These are phyloP conservation scores for Barnardius zonarius DNA, from an alignment of 2,113 vertebrate genomes.

Conservation along the genomic window DNA sequence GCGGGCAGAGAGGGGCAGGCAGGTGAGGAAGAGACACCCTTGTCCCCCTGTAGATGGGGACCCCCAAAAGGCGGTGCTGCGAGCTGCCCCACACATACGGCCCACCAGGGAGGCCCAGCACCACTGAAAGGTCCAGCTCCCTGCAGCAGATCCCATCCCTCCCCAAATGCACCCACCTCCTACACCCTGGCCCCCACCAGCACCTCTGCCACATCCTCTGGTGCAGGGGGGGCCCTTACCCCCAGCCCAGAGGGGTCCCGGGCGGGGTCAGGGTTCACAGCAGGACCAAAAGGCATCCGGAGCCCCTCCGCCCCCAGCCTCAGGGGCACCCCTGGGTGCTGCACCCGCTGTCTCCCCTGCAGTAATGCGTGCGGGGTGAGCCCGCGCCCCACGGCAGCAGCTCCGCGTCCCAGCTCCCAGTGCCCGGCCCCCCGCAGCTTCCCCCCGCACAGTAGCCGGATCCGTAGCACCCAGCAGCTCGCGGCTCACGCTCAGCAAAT, in stretches of 20 bases:
- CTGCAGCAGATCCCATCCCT: rapidly evolving
- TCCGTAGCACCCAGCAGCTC: neutral
- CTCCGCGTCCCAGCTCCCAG: neutral
- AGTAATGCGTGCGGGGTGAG: neutral
- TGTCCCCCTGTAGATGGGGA: rapidly evolving
- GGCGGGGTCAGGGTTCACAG: neutral
- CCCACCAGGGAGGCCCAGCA: neutral
- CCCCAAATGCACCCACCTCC: neutral
- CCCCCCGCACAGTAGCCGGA: neutral
- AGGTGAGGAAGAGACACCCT: neutral
- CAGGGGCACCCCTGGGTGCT: neutral
- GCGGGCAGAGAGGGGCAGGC: neutral
- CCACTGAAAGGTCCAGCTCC: neutral
- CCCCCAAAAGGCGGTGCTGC: rapidly evolving
- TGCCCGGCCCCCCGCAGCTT: neutral
- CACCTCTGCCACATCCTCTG: neutral
- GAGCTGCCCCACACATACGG: rapidly evolving
- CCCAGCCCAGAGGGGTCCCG: neutral
- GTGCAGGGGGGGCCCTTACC: neutral
- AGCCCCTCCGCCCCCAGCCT: rapidly evolving
- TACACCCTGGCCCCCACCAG: neutral
- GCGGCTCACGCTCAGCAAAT: constrained; percentile 37
- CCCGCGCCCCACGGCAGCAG: neutral
- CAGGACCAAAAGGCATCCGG: neutral
- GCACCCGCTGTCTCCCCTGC: neutral